Evolutionary conservation across 2,888 invertebrate species (phyloP), one percentile per base, ranked within the genome.

Genomic region (Xylota sylvarum): DNA sequence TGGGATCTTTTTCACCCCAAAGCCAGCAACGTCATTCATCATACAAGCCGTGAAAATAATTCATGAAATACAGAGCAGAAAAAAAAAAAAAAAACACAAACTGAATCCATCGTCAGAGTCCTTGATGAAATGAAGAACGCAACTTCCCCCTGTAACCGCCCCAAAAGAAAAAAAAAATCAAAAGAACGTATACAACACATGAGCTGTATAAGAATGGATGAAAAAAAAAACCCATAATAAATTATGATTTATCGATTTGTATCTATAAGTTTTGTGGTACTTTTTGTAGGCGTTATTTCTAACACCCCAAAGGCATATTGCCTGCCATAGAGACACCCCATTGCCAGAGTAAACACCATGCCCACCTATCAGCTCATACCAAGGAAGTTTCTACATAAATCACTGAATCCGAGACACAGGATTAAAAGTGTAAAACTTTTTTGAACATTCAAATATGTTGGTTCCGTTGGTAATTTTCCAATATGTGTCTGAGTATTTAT

Each of bases 201-300:
- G 77, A 82, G 67, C 55, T 46, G 12, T 43, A 50, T 64, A 70
- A 74, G 58, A 62, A 55, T 52, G 14, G 19, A 35, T 14, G 52
- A 17, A 40, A 43, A 32, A 43, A 74, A 76, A 40, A 52, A 48
- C 52, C 52, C 46, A 55, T 76, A 86, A 86, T 86, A 86, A 81
- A 86, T 86, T 81, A 86, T 86, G 82, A 86, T 86, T 86, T 81
- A 86, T 86, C 73, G 86, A 86, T 78, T 67, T 67, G 48, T 81
- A 81, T 85, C 46, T 70, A 74, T 65, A 81, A 55, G 65, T 70
- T 80, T 76, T 79, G 80, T 43, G 70, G 58, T 76, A 19, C 14
- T 73, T 67, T 69, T 73, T 46, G 48, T 65, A 73, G 72, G 80
- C 73, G 73, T 73, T 65, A 40, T 30, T 48, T 43, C 9, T 58